Percentiles rank a stretch among this genome's conserved stretches.
Conservation (phyloP, 2,797 vertebrate species). For the Aythya fuligula region DNA sequence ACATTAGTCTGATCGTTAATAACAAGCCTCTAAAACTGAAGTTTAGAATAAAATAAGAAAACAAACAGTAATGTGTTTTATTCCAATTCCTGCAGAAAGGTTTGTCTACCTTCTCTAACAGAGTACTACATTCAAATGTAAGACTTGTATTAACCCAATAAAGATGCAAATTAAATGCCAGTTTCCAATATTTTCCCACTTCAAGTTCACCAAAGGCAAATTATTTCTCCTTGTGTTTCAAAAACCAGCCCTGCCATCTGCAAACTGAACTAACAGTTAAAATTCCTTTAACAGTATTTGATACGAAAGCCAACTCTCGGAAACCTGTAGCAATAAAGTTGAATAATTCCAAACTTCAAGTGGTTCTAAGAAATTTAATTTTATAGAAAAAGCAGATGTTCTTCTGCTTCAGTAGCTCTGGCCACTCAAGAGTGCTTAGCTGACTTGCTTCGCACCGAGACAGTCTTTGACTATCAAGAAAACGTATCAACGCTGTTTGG, state of each 20-base stretch:
- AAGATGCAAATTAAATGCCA: background rate
- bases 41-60: background rate
- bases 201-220: background rate
- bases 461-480: background rate
- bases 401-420: background rate
- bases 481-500: background rate
- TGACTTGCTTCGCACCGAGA: background rate
- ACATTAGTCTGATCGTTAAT: background rate
- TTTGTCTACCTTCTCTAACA: background rate
- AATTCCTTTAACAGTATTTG: background rate
- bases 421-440: background rate
- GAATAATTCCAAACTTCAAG: background rate
- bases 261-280: background rate
- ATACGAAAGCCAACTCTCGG: background rate
- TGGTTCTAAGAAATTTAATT: conserved; percentile 13
- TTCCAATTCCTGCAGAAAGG: background rate
- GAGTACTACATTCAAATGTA: background rate
- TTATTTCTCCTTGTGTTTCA: background rate
- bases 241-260: background rate
- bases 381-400: conserved; percentile 34
- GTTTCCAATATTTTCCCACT: background rate
- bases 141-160: background rate
- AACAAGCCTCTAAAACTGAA: background rate
- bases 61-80: background rate
- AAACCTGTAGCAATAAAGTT: background rate